A percentile compares a stretch with the other conserved stretches of the same genome.
Conservation (phyloP, 2,888 invertebrate genomes). For the Conus canariensis region DNA sequence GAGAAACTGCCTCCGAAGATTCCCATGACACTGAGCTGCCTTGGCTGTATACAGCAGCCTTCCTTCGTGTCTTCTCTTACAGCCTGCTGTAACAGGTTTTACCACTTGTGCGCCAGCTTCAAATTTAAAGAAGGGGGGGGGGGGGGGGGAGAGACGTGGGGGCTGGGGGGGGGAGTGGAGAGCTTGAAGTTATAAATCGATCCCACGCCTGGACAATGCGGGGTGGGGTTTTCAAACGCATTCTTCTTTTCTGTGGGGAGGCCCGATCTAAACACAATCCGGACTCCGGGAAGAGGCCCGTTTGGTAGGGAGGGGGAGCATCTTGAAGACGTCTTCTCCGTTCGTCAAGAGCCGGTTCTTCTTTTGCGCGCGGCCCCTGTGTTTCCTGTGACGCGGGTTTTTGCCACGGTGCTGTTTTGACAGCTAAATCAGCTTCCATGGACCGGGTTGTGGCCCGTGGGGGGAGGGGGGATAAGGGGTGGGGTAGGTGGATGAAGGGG, state of each 20-base stretch:
- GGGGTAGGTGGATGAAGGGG: background rate
- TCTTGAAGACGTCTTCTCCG: background rate
- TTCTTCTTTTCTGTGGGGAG: background rate
- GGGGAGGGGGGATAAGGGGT: background rate
- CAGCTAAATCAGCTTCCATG: background rate
- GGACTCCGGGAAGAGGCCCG: background rate
- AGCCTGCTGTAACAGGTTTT: slow-evolving; percentile 6
- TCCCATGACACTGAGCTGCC: background rate
- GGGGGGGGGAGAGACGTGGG: background rate
- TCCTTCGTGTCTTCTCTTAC: background rate
- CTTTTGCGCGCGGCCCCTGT: background rate
- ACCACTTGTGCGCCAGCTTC: slow-evolving; percentile 9
- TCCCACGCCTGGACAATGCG: background rate
- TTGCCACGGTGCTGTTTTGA: slow-evolving; percentile 15
- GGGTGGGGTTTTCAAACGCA: background rate
- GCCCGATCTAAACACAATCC: background rate
- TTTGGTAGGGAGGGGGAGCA: background rate
- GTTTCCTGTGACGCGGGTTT: background rate
- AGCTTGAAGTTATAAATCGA: background rate
- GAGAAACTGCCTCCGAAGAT: background rate
- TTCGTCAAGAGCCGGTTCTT: background rate
- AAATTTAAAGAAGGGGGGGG: background rate
- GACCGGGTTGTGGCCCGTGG: background rate
- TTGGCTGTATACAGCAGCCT: background rate
- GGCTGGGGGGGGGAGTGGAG: background rate